phyloP scores from a whole-genome alignment of 2,113 vertebrate genomes.

The Falcunculus frontatus region DNA sequence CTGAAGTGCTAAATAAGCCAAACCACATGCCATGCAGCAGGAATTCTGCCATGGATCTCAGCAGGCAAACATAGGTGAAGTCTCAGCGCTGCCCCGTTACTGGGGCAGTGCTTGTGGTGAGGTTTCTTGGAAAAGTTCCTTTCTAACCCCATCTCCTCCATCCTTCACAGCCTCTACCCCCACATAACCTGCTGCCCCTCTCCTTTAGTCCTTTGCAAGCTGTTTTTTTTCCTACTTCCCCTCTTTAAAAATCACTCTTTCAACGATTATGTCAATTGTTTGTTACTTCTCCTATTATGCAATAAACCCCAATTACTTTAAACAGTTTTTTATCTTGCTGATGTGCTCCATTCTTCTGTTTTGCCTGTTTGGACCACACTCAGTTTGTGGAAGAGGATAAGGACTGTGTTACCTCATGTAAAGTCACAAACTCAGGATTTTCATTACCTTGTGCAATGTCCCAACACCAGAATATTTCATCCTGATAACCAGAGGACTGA shows the following conservation, averaged over 20 bases:
- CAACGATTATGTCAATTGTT: neutral
- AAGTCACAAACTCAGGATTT: neutral
- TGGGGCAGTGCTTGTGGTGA: neutral
- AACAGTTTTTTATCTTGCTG: neutral
- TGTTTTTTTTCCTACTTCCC: rapidly evolving
- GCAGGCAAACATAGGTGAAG: neutral
- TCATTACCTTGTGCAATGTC: neutral
- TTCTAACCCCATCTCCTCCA: neutral
- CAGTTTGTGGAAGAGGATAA: neutral
- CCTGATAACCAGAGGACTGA: neutral
- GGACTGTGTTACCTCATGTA: neutral
- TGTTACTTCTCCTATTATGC: neutral
- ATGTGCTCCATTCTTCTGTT: neutral
- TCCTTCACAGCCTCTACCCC: neutral
- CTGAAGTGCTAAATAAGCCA: neutral
- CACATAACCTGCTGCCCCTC: neutral
- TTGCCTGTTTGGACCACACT: neutral
- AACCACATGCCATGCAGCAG: neutral
- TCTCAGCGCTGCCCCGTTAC: neutral
- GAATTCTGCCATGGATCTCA: neutral
- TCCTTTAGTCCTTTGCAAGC: rapidly evolving
- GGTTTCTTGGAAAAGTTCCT: neutral
- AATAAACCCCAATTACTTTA: neutral
- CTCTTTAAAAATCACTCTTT: neutral
- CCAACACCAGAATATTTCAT: neutral